phyloP scores from a whole-genome alignment of 2,888 invertebrate species.

The Drosophila siamana region DNA sequence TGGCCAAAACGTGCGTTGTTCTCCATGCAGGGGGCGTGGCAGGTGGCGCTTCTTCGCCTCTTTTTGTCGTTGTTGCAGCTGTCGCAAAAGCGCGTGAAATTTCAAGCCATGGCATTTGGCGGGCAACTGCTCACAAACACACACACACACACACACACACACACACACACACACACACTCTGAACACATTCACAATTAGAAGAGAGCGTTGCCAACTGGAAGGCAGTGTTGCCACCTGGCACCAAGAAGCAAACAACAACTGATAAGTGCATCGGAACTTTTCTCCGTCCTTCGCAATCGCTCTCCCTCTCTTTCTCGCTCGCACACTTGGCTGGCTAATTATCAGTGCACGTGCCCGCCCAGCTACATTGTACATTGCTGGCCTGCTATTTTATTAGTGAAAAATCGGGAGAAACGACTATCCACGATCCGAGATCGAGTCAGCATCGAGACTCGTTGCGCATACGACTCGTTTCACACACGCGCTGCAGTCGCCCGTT shows the following conservation, averaged over 20 bases:
- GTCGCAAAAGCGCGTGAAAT: slow-evolving; percentile 37
- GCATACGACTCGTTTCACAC: background rate
- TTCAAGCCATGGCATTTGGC: slow-evolving; percentile 28
- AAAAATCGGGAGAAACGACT: background rate
- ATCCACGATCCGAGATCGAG: no score
- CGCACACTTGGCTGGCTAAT: slow-evolving; percentile 53
- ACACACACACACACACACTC: background rate
- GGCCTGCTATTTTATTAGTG: slow-evolving; percentile 33
- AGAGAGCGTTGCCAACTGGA: slow-evolving; percentile 11
- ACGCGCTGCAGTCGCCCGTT: background rate
- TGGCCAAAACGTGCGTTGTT: slow-evolving; percentile 16
- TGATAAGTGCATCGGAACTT: slow-evolving; percentile 31
- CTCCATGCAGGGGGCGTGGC: slow-evolving; percentile 26
- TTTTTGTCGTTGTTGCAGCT: slow-evolving; percentile 3
- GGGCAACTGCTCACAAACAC: slow-evolving; percentile 1
- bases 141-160: slow-evolving; percentile 1
- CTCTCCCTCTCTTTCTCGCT: background rate
- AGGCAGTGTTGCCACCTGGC: slow-evolving; percentile 43
- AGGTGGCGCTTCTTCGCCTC: slow-evolving; percentile 8
- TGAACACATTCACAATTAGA: background rate
- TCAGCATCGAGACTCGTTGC: slow-evolving; percentile 2
- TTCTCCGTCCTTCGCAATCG: background rate
- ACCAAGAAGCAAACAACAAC: slow-evolving; percentile 12
- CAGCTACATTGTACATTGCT: slow-evolving; percentile 43
- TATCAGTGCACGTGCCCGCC: slow-evolving; percentile 52